A percentile compares a stretch with the other conserved stretches of the same genome.
Conservation (phyloP, 2,888 invertebrate genomes). For the Hartigia nigra region DNA sequence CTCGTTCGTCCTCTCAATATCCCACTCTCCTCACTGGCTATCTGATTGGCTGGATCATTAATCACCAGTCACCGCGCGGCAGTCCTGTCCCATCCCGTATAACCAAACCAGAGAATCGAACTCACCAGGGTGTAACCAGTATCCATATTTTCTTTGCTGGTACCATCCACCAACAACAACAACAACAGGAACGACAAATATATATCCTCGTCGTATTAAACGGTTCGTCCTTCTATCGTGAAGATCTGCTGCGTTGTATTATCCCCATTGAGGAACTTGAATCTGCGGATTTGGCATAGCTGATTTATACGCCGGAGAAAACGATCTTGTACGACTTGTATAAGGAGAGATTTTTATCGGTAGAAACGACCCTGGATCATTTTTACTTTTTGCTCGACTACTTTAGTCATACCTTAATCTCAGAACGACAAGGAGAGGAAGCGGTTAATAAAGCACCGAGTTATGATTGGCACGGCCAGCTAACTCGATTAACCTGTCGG, state of each 20-base stretch:
- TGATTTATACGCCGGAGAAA: neutral
- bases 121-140: conserved; percentile 42
- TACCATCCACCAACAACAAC: neutral
- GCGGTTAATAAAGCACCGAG: conserved; percentile 33
- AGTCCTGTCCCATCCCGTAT: conserved; percentile 47
- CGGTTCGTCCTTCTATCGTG: neutral
- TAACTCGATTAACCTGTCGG: conserved; percentile 49
- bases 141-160: neutral
- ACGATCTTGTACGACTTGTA: neutral
- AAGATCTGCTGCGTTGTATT: neutral
- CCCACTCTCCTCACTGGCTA: conserved; percentile 36
- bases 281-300: neutral
- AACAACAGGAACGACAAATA: neutral
- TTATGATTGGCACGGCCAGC: conserved; percentile 43
- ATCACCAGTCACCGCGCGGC: conserved; percentile 55
- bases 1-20: conserved; percentile 27
- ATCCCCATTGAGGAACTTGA: neutral
- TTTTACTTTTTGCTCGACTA: neutral
- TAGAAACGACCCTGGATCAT: neutral
- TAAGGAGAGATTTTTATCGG: neutral
- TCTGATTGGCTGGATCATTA: conserved; percentile 57
- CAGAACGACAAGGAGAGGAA: conserved; percentile 17
- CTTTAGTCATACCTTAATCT: conserved; percentile 7
- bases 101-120: conserved; percentile 50
- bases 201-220: neutral